These are phyloP conservation scores for Halcyon chelicuti DNA, from an alignment of 2,797 vertebrate species.

Conservation along the genomic window DNA sequence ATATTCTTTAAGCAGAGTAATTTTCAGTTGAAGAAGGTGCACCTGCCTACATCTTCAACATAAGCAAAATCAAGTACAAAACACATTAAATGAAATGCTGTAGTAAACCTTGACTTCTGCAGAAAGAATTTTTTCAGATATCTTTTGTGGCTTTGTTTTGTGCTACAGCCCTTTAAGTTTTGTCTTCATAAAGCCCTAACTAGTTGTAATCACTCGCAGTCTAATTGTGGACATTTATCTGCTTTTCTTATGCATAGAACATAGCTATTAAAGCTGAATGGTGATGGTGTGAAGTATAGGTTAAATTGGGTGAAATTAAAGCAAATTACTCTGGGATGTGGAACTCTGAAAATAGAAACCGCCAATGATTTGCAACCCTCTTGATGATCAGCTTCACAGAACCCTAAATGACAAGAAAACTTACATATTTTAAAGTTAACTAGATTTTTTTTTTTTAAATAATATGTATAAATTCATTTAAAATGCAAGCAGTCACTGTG, in stretches of 20 bases:
- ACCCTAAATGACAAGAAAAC: slow-evolving; percentile 85
- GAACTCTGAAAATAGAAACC: slow-evolving; percentile 89
- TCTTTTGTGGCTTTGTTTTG: slow-evolving; percentile 89
- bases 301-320: slow-evolving; percentile 99
- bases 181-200: slow-evolving; percentile 87
- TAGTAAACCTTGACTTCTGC: slow-evolving; percentile 84
- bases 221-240: slow-evolving; percentile 98
- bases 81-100: slow-evolving; percentile 82
- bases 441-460: slow-evolving; percentile 76
- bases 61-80: slow-evolving; percentile 83
- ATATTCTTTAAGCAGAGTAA: slow-evolving; percentile 79
- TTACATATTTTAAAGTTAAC: slow-evolving; percentile 86
- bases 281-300: slow-evolving; percentile 93
- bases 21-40: slow-evolving; percentile 83
- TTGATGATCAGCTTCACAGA: slow-evolving; percentile 91
- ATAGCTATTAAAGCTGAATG: slow-evolving; percentile 92
- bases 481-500: slow-evolving; percentile 75
- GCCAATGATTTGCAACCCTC: slow-evolving; percentile 90
- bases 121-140: slow-evolving; percentile 83
- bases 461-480: slow-evolving; percentile 82
- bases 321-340: slow-evolving; percentile 95
- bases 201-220: slow-evolving; percentile 91
- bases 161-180: slow-evolving; percentile 86
- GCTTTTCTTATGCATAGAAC: slow-evolving; percentile 90
- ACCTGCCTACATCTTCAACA: slow-evolving; percentile 88